Evolutionary conservation across 2,113 vertebrate species (phyloP).

Genomic region (Ceyx margarethae): DNA sequence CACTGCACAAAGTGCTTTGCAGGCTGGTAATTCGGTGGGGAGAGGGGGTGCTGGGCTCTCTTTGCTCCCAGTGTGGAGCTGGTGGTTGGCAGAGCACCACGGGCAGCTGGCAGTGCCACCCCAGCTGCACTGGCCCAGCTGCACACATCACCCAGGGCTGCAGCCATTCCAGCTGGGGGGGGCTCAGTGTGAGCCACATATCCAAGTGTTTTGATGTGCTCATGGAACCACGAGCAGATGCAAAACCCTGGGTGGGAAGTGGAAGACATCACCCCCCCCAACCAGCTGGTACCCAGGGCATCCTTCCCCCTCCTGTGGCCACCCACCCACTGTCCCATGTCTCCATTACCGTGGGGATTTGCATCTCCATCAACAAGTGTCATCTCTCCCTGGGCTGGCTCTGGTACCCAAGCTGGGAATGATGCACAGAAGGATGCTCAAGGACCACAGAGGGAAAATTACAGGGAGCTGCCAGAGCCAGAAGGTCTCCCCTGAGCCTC

Average conservation of each 20-base stretch:
- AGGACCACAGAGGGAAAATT: not conserved
- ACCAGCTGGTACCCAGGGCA: not conserved
- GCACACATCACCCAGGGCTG: not conserved
- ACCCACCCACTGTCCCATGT: not conserved
- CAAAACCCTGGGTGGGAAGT: not conserved
- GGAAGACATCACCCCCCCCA: not conserved
- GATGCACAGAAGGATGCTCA: not conserved
- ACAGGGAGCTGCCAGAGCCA: no score
- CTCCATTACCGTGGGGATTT: not conserved
- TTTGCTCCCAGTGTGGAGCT: not conserved
- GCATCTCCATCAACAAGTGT: no score
- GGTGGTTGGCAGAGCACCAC: not conserved
- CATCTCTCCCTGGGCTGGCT: not conserved
- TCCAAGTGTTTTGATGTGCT: not conserved
- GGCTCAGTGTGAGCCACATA: not conserved
- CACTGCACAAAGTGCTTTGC: not conserved
- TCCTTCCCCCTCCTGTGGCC: not conserved
- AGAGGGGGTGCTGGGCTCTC: not conserved
- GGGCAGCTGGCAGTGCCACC: not conserved
- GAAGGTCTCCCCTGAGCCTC: no score
- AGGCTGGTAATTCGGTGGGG: not conserved
- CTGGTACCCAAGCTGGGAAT: fast-evolving
- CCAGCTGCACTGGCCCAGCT: not conserved
- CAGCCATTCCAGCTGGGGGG: no score
- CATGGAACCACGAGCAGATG: not conserved